Evolutionary conservation across 2,113 vertebrate species (phyloP).

Genomic region (Odocoileus hemionus): DNA sequence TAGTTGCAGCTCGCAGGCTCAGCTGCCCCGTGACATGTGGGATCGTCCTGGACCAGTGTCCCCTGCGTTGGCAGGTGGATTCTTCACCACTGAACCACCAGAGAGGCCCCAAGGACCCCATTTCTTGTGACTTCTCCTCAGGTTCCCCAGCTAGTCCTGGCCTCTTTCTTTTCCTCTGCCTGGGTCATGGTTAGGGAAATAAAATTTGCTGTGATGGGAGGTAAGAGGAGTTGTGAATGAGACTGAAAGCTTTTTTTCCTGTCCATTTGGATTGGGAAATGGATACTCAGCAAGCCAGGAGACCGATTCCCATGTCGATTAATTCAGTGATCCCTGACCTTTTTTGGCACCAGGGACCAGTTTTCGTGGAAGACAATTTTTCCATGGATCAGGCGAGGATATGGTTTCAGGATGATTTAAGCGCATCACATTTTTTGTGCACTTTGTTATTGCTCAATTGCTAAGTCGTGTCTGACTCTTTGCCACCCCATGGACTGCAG

Average conservation of each 20-base stretch:
- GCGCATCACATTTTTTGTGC: background rate
- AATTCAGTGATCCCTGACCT: background rate
- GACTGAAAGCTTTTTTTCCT: background rate
- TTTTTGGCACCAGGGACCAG: background rate
- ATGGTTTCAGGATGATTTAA: background rate
- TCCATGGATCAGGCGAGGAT: background rate
- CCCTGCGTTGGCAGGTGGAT: background rate
- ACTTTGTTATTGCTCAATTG: background rate
- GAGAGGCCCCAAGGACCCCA: background rate
- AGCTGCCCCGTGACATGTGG: background rate
- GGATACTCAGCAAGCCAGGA: background rate
- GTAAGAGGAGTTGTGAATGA: background rate
- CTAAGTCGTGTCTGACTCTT: background rate
- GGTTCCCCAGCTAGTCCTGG: background rate
- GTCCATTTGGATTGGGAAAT: background rate
- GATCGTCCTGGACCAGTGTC: background rate
- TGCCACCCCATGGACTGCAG: background rate
- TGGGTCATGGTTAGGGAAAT: background rate
- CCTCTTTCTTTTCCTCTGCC: background rate
- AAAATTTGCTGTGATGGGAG: background rate
- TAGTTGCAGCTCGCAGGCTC: background rate
- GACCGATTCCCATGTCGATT: background rate
- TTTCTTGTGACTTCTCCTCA: background rate
- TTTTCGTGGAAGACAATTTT: background rate
- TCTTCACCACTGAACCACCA: background rate